phyloP scores from a whole-genome alignment of 2,113 vertebrate genomes.

The Clarias batrachus region DNA sequence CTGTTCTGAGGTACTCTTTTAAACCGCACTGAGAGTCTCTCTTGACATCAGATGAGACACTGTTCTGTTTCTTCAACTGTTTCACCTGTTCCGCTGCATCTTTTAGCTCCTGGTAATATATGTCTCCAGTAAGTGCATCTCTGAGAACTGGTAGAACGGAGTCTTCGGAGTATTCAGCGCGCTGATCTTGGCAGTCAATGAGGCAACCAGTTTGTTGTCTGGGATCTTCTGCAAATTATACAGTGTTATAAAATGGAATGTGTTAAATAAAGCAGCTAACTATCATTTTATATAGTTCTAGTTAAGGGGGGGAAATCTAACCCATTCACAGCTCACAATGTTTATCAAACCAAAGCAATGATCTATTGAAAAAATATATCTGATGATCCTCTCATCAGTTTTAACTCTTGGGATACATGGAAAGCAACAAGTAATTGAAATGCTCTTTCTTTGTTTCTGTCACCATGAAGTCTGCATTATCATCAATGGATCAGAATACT shows the following conservation, averaged over 20 bases:
- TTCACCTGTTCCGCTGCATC: conserved; percentile 17
- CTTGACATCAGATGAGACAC: not conserved
- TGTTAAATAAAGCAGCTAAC: not conserved
- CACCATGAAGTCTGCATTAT: not conserved
- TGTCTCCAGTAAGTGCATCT: not conserved
- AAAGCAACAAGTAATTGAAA: not conserved
- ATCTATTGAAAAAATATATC: not conserved
- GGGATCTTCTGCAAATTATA: not conserved
- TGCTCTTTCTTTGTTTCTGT: not conserved
- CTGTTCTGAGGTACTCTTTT: conserved; percentile 1
- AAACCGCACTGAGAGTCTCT: not conserved
- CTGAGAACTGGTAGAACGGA: not conserved
- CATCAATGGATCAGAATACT: not conserved
- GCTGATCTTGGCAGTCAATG: not conserved
- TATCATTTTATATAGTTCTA: not conserved
- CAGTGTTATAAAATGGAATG: not conserved
- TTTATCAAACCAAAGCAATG: not conserved
- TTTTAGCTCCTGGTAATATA: not conserved
- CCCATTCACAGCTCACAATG: not conserved
- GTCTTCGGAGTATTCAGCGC: not conserved
- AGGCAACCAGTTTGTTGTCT: not conserved
- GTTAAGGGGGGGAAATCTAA: not conserved
- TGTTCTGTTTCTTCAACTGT: not conserved
- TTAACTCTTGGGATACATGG: not conserved
- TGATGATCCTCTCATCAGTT: not conserved